These are phyloP conservation scores for Acrossocheilus wenchowensis DNA, from an alignment of 2,797 vertebrate genomes.

Conservation along the genomic window DNA sequence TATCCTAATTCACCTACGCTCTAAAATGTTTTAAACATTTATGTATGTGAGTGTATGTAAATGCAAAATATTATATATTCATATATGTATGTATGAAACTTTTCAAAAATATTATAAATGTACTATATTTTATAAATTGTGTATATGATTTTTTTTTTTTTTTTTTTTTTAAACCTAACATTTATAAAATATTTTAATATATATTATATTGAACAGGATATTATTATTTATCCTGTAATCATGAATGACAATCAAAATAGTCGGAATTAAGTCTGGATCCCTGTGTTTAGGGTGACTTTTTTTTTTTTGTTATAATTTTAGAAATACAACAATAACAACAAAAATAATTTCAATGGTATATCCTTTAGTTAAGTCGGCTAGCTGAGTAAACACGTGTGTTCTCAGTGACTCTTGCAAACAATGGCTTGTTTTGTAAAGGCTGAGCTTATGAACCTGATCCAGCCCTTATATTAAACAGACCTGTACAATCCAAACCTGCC, in stretches of 20 bases:
- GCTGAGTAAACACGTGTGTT: background rate
- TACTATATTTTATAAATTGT: background rate
- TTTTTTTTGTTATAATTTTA: background rate
- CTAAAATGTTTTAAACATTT: background rate
- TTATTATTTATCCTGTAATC: background rate
- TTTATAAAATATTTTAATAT: background rate
- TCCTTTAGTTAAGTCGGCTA: background rate
- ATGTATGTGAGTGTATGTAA: too few species aligned
- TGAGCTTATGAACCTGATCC: background rate
- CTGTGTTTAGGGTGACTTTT: background rate
- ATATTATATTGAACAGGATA: background rate
- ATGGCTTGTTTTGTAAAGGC: background rate
- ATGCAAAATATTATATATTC: too few species aligned
- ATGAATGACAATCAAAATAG: background rate
- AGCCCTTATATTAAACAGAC: background rate
- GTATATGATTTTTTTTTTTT: too few species aligned
- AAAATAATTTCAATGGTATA: background rate
- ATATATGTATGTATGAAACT: too few species aligned
- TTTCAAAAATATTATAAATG: background rate
- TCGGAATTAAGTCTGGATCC: background rate
- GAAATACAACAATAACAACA: background rate
- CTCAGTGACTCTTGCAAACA: background rate
- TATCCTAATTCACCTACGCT: background rate
- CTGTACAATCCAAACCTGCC: background rate
- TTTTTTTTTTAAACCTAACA: background rate